phyloP scores from a whole-genome alignment of 2,888 invertebrate species.

The Druceiella hillmani region DNA sequence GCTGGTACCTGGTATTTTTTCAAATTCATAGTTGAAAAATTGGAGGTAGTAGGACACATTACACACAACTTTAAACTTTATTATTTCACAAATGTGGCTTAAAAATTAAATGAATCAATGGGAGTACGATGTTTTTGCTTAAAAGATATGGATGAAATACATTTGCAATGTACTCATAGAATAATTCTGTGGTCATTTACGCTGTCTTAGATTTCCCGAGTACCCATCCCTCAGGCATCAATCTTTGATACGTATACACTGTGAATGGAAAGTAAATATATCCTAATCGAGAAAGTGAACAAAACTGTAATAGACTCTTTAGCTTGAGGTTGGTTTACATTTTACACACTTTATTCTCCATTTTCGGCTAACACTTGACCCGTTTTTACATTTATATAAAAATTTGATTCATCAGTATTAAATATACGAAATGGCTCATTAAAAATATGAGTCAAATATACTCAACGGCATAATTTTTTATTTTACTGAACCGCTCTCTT shows the following conservation, averaged over 20 bases:
- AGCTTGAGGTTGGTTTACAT: conserved; percentile 6
- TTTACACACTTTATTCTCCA: conserved; percentile 17
- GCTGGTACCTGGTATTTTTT: too few relatives aligned
- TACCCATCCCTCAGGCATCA: background rate
- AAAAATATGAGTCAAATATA: conserved; percentile 17
- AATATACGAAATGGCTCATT: conserved; percentile 24
- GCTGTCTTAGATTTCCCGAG: background rate
- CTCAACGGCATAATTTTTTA: too few relatives aligned
- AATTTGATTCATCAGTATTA: conserved; percentile 27
- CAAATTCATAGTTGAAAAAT: too few relatives aligned
- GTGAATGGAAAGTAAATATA: conserved; percentile 5
- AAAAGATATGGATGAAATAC: conserved; percentile 9
- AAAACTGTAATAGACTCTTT: conserved; percentile 14
- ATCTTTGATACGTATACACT: background rate
- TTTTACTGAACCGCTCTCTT: conserved; percentile 27
- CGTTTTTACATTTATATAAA: conserved; percentile 24
- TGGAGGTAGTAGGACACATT: too few relatives aligned
- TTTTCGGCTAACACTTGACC: conserved; percentile 21
- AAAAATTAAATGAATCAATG: too few relatives aligned
- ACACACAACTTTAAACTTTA: too few relatives aligned
- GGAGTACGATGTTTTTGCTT: conserved; percentile 6
- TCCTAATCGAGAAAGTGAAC: conserved; percentile 17
- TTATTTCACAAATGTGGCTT: too few relatives aligned
- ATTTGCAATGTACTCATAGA: conserved; percentile 10
- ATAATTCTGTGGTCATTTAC: conserved; percentile 13